These are phyloP conservation scores for Polylopha cassiicola DNA, from an alignment of 2,888 invertebrate species.

Conservation along the genomic window DNA sequence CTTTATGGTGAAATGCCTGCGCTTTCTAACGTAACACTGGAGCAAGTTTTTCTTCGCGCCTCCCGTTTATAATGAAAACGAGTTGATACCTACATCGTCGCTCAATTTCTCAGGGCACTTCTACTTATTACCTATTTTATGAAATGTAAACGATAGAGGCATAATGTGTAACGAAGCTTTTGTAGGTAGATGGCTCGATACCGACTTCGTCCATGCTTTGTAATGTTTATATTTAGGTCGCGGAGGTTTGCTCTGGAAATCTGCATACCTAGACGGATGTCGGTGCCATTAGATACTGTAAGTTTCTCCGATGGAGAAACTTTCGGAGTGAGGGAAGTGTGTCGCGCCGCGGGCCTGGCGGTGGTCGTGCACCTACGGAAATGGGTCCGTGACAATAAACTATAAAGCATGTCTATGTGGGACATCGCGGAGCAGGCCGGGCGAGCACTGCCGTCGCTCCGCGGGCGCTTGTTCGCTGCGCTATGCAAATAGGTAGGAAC, in stretches of 20 bases:
- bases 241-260: conserved; percentile 71
- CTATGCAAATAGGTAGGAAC: conserved; percentile 72
- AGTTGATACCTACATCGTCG: conserved; percentile 53
- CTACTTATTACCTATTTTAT: background rate
- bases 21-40: conserved; percentile 73
- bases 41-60: conserved; percentile 70
- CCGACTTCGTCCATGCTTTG: too few species aligned
- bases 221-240: conserved; percentile 64
- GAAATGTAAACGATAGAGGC: conserved; percentile 8
- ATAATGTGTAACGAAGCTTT: too few species aligned
- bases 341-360: conserved; percentile 53
- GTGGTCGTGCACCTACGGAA: conserved; percentile 65
- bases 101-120: conserved; percentile 13
- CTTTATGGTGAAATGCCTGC: conserved; percentile 72
- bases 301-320: conserved; percentile 74
- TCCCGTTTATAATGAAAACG: conserved; percentile 67
- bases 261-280: conserved; percentile 72
- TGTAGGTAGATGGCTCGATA: too few species aligned
- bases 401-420: conserved; percentile 67
- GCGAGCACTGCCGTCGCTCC: conserved; percentile 39
- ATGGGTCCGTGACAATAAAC: conserved; percentile 71
- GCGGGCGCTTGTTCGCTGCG: conserved; percentile 30
- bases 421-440: conserved; percentile 52
- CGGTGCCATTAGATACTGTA: conserved; percentile 69
- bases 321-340: conserved; percentile 69